Conservation (phyloP, 2,797 vertebrate genomes). For the Spinus pinus region DNA sequence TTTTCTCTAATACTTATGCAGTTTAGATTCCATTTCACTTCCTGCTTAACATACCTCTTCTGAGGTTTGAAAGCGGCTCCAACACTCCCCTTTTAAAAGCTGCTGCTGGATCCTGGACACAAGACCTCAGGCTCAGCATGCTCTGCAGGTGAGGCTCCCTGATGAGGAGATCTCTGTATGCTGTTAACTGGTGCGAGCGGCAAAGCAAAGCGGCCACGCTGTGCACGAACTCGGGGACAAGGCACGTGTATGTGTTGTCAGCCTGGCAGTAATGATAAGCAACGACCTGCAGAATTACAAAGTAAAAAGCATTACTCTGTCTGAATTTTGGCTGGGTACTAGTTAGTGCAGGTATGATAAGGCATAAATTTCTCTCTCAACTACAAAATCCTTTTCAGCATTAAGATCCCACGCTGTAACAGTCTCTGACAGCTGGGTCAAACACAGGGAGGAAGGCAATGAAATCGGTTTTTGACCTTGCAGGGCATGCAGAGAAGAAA, state of each 20-base stretch:
- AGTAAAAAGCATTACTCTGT: not conserved
- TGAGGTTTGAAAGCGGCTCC: slow-evolving; percentile 87
- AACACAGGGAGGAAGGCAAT: not conserved
- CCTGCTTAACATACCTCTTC: slow-evolving; percentile 80
- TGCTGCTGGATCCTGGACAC: slow-evolving; percentile 92
- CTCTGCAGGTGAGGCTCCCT: slow-evolving; percentile 91
- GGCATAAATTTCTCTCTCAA: not conserved
- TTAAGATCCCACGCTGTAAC: not conserved
- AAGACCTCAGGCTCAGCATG: slow-evolving; percentile 94
- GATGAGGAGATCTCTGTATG: slow-evolving; percentile 91
- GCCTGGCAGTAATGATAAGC: slow-evolving; percentile 99
- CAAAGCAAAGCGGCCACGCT: slow-evolving; percentile 93
- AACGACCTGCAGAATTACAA: slow-evolving; percentile 81
- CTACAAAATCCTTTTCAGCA: not conserved
- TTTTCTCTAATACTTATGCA: not conserved
- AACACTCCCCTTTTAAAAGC: slow-evolving; percentile 91
- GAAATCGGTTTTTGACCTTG: not conserved
- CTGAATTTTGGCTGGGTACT: not conserved
- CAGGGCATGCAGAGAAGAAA: not conserved
- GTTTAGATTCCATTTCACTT: not conserved
- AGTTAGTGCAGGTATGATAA: not conserved
- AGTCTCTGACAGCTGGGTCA: not conserved
- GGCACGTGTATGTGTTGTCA: slow-evolving; percentile 96
- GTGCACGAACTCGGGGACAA: slow-evolving; percentile 97
- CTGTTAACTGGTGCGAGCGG: slow-evolving; percentile 84